Percentiles rank a stretch among this genome's conserved stretches.
phyloP scores from a whole-genome alignment of 2,113 vertebrate species.

The Phaetusa simplex region DNA sequence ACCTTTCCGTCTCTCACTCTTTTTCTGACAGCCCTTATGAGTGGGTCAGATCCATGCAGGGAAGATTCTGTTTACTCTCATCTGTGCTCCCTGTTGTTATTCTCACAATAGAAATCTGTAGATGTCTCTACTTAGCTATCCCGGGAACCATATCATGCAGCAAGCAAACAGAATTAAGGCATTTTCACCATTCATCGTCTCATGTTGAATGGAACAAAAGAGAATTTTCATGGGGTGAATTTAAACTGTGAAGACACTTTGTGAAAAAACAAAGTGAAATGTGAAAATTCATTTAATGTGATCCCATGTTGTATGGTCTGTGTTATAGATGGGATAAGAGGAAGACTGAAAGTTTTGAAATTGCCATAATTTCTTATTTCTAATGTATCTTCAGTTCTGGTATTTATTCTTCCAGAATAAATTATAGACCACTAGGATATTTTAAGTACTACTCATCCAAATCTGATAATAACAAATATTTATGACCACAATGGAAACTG shows the following conservation, averaged over 20 bases:
- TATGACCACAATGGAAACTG: not conserved
- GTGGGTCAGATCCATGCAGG: not conserved
- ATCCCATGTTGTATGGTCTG: not conserved
- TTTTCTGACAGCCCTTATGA: not conserved
- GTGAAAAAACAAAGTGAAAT: not conserved
- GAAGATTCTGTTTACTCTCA: not conserved
- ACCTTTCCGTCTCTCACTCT: not conserved
- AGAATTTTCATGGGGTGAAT: not conserved
- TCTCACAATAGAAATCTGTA: not conserved
- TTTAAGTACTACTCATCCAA: not conserved
- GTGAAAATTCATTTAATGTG: not conserved
- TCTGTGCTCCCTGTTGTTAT: not conserved
- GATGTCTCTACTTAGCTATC: not conserved
- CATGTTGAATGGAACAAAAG: not conserved
- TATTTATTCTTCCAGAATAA: not conserved
- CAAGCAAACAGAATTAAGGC: not conserved
- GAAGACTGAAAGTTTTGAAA: not conserved
- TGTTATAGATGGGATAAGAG: not conserved
- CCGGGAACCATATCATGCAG: not conserved
- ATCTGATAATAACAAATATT: not conserved
- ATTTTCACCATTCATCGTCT: not conserved
- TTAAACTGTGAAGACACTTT: not conserved
- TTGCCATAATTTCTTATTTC: not conserved
- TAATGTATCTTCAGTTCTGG: not conserved
- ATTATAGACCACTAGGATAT: not conserved